These are phyloP conservation scores for Caenorhabditis drosophilae DNA, from an alignment of 2,888 invertebrate species.

Conservation along the genomic window DNA sequence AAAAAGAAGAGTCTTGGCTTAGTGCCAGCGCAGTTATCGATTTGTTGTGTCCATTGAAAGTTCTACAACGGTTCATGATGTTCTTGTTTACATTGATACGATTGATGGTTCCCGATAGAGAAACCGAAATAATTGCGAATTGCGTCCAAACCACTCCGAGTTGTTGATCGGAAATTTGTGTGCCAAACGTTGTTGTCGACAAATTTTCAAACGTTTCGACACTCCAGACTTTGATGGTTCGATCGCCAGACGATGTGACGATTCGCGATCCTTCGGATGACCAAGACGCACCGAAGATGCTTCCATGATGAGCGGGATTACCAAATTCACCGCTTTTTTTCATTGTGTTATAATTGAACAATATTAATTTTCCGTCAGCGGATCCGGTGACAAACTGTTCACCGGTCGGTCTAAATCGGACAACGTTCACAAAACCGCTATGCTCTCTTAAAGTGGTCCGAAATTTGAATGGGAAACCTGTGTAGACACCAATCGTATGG, in stretches of 20 bases:
- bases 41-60: slow-evolving; percentile 88
- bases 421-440: slow-evolving; percentile 90
- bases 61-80: slow-evolving; percentile 8
- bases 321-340: slow-evolving; percentile 82
- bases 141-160: slow-evolving; percentile 96
- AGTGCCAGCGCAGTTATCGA: slow-evolving; percentile 88
- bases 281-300: slow-evolving; percentile 76
- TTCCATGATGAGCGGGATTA: slow-evolving; percentile 69
- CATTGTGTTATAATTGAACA: slow-evolving; percentile 87
- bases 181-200: too few species aligned
- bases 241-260: slow-evolving; percentile 93
- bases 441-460: slow-evolving; percentile 79
- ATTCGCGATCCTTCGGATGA: slow-evolving; percentile 87
- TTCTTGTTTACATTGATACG: neutral
- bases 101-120: too few species aligned
- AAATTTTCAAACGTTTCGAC: too few species aligned
- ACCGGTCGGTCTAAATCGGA: slow-evolving; percentile 84
- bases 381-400: slow-evolving; percentile 91
- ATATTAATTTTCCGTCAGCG: slow-evolving; percentile 88
- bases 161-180: slow-evolving; percentile 72
- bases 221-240: slow-evolving; percentile 94
- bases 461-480: slow-evolving; percentile 90
- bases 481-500: slow-evolving; percentile 89
- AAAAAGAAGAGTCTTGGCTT: slow-evolving; percentile 77
- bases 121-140: slow-evolving; percentile 84